Base-by-base conservation (phyloP, 2,113 vertebrate species). In the Muntiacus muntjak region DNA sequence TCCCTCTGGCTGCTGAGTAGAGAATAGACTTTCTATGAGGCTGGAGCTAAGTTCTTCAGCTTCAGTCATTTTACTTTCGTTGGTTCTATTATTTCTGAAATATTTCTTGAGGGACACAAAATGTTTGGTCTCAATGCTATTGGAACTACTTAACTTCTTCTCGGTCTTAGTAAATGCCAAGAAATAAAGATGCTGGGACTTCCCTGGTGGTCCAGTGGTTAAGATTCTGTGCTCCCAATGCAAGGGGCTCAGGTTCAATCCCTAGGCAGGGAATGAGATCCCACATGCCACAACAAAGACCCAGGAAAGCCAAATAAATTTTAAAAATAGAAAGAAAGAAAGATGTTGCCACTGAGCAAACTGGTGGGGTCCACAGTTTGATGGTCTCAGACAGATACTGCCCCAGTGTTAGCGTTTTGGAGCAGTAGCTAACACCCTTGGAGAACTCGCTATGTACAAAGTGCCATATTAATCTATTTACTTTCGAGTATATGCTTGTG, bases 1-100 rank as follows among this genome's bases (percentile, higher is more conserved):
- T 76, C 96, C 95, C 96, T 43, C 97, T 98, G 95, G 97, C 84
- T 7, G 95, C 88, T 40, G 55, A 11, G 9, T 43, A 62, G 67
- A 76, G 93, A 95, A 95, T 14, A 89, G n/a, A 62, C 23, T 4
- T 0, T 11, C 50, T 11, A 6, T 1, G 13, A 55, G 14, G 52
- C 30, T 4, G 25, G 33, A 50, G 21, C 57, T 1, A 57, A n/a
- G 16, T 8, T 6, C 15, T 15, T 3, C 19, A 57, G n/a, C 50
- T 30, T 89, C 58, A 1, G 33, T 45, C 30, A 40, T 45, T 58
- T 52, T 28, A 81, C 25, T 95, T 74, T 30, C 0, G 0, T 74
- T 36, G 58, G 45, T 52, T 23, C 64, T 57, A 14, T 30, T 67
- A 43, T 58, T 81, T 89, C 25, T 33, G 23, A 86, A 58, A 67